A percentile compares a stretch with the other conserved stretches of the same genome.
These are phyloP conservation scores for Platysternon megacephalum DNA, from an alignment of 2,113 vertebrate genomes.

Conservation along the genomic window DNA sequence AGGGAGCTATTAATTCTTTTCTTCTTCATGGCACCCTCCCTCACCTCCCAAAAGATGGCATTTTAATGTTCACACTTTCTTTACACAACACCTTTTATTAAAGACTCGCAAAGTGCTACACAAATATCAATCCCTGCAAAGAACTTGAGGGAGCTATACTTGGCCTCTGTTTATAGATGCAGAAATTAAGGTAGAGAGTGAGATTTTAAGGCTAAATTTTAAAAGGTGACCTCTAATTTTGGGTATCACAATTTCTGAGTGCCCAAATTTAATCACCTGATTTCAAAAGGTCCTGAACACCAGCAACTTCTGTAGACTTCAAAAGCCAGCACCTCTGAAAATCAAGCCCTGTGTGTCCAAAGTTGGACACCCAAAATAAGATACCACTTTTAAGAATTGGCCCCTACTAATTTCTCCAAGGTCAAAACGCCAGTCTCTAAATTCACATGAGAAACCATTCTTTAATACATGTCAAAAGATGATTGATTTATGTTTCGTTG, in stretches of 20 bases:
- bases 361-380: neutral
- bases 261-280: neutral
- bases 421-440: neutral
- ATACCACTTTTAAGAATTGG: neutral
- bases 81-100: neutral
- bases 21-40: neutral
- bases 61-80: neutral
- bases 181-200: neutral
- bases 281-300: neutral
- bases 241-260: neutral
- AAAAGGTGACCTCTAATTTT: neutral
- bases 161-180: fast-evolving
- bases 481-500: neutral
- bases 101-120: neutral
- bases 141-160: neutral
- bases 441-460: conserved; percentile 23
- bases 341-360: neutral
- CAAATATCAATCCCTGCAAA: neutral
- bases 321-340: neutral
- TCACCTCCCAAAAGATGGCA: neutral
- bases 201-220: neutral
- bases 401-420: neutral
- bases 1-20: neutral
- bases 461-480: neutral
- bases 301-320: neutral